Conservation (phyloP, 2,113 vertebrate genomes). For the Paradisaea rubra region DNA sequence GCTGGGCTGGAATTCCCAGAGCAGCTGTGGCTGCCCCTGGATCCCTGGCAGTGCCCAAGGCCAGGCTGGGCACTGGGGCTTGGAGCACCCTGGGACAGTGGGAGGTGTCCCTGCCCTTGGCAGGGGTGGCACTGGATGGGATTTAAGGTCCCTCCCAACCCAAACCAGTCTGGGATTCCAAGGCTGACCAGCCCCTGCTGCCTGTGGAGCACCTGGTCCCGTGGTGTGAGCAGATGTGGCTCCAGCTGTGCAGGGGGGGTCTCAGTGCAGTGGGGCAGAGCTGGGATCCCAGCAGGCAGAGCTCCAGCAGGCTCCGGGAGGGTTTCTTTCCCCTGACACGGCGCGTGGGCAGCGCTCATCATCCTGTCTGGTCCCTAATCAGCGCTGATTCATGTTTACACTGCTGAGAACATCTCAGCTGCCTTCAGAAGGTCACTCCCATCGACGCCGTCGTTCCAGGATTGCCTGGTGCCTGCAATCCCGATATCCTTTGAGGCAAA, state of each 20-base stretch:
- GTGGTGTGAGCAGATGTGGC: neutral
- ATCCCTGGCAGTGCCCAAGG: neutral
- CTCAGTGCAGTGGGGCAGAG: neutral
- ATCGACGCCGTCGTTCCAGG: neutral
- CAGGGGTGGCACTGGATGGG: rapidly evolving
- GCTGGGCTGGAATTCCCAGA: neutral
- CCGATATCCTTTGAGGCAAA: neutral
- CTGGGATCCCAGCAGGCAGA: neutral
- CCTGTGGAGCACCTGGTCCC: neutral
- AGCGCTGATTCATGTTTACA: constrained; percentile 25
- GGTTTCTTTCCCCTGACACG: neutral
- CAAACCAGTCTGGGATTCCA: no score
- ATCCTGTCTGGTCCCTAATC: constrained; percentile 1
- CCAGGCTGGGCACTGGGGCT: neutral
- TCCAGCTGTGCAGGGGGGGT: neutral
- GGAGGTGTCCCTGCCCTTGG: neutral
- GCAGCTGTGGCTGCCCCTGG: neutral
- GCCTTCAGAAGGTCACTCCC: constrained; percentile 11
- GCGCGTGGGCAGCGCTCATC: constrained; percentile 22
- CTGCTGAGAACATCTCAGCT: neutral
- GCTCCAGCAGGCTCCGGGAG: neutral
- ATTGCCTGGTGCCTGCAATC: neutral
- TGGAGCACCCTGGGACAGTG: rapidly evolving
- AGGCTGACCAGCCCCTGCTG: neutral
- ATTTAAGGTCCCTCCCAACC: neutral